Evolutionary conservation across 2,113 vertebrate genomes (phyloP), one percentile per base, ranked within the genome.

Genomic region (Notiomystis cincta): DNA sequence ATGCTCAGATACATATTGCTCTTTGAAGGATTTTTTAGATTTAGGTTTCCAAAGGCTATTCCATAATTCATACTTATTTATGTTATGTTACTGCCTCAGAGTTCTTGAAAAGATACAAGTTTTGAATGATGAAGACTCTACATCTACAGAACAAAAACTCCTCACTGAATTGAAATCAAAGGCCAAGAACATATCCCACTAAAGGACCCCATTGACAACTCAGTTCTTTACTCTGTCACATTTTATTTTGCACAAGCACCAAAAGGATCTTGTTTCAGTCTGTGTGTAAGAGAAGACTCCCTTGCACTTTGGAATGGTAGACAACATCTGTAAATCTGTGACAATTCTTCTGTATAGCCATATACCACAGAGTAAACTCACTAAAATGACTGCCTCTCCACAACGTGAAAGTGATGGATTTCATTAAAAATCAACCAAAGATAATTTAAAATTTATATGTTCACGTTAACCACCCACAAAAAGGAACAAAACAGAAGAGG

Each of bases 31-130:
- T 84, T 75, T 57, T 61, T 84, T 65, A 77, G 21, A 77, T 50
- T 82, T 58, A 73, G 7, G 15, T 78, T 87, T 96, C 17, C 38
- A 82, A 93, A 77, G 13, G 28, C 30, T 70, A 18, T 87, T 90
- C 50, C 40, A 16, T 44, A 86, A 69, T n/a, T 79, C 24, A 56
- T 28, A 62, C 2, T 71, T 76, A 75, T 69, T 94, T 86, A 57
- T 61, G 27, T 22, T 28, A 45, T 2, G 0, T 37, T 85, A 85
- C 9, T 27, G 8, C 11, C 22, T 67, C n/a, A 38, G 38, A 84
- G 10, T 57, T 87, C 57, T 51, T 71, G 37, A 53, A 54, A 56
- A 82, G 66, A 71, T 70, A 48, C 16, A 45, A 16, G 22, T 84
- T 84, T 60, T 3, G 2, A 50, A 38, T 42, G 25, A 48, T 45